Evolutionary conservation across 2,888 invertebrate species (phyloP).

Genomic region (Phragmatobia fuliginosa): DNA sequence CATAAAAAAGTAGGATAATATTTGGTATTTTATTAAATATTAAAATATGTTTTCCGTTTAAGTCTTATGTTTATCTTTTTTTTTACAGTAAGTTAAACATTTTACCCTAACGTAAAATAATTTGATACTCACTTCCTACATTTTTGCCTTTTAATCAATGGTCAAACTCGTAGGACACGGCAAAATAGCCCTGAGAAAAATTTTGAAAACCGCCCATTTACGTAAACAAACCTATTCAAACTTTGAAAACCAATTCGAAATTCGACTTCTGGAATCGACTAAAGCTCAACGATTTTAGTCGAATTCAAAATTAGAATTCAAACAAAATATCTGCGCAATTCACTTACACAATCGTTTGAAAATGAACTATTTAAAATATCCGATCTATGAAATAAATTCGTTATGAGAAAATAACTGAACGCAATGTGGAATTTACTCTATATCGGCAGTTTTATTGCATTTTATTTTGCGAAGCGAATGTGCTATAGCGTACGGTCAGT

Average conservation of each 20-base stretch:
- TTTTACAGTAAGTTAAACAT: too few species aligned
- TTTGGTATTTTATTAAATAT: too few species aligned
- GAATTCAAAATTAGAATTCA: slow-evolving; percentile 7
- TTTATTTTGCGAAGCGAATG: slow-evolving; percentile 57
- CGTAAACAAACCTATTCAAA: not conserved
- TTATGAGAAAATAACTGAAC: slow-evolving; percentile 21
- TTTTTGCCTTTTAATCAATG: too few species aligned
- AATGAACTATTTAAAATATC: slow-evolving; percentile 24
- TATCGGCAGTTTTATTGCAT: slow-evolving; percentile 68
- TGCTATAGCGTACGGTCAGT: slow-evolving; percentile 37
- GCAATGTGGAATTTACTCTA: slow-evolving; percentile 46
- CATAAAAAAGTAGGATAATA: too few species aligned
- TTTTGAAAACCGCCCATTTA: too few species aligned
- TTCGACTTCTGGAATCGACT: not conserved
- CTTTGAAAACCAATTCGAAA: not conserved
- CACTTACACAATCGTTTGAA: slow-evolving; percentile 5
- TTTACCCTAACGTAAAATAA: too few species aligned
- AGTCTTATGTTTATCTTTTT: too few species aligned
- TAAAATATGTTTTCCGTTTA: too few species aligned
- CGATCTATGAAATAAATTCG: slow-evolving; percentile 21
- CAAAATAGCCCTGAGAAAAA: too few species aligned
- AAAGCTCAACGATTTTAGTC: not conserved
- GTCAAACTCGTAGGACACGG: too few species aligned
- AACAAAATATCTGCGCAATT: not conserved
- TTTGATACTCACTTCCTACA: too few species aligned